These are phyloP conservation scores for Adineta ricciae DNA, from an alignment of 2,888 invertebrate genomes.

Conservation along the genomic window DNA sequence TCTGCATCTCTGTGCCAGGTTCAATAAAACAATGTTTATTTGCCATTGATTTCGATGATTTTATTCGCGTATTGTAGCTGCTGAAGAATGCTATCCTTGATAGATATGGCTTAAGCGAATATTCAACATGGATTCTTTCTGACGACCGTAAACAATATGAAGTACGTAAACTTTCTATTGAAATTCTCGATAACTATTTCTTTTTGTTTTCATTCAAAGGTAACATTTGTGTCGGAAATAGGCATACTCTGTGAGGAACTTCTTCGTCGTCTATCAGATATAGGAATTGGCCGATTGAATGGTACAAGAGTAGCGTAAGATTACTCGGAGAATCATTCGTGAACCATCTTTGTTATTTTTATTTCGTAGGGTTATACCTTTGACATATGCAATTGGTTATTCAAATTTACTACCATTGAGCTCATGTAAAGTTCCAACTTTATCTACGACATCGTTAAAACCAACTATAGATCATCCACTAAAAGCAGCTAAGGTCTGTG, in stretches of 20 bases:
- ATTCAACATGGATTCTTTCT: background rate
- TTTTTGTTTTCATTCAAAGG: background rate
- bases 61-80: background rate
- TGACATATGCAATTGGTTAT: background rate
- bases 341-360: background rate
- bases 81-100: background rate
- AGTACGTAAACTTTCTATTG: background rate
- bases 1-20: background rate
- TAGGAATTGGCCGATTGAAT: background rate
- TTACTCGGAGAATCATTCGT: background rate
- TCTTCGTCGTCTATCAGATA: conserved; percentile 10
- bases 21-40: background rate
- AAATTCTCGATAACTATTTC: too few relatives aligned
- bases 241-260: conserved; percentile 2
- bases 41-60: background rate
- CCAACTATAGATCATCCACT: background rate
- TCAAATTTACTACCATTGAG: background rate
- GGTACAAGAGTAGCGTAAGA: conserved; percentile 8
- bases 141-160: background rate
- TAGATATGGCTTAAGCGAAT: background rate
- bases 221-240: background rate
- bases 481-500: background rate
- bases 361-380: background rate
- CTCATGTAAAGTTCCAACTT: background rate
- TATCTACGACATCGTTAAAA: background rate